These are phyloP conservation scores for Colaptes auratus DNA, from an alignment of 2,113 vertebrate species.

Conservation along the genomic window DNA sequence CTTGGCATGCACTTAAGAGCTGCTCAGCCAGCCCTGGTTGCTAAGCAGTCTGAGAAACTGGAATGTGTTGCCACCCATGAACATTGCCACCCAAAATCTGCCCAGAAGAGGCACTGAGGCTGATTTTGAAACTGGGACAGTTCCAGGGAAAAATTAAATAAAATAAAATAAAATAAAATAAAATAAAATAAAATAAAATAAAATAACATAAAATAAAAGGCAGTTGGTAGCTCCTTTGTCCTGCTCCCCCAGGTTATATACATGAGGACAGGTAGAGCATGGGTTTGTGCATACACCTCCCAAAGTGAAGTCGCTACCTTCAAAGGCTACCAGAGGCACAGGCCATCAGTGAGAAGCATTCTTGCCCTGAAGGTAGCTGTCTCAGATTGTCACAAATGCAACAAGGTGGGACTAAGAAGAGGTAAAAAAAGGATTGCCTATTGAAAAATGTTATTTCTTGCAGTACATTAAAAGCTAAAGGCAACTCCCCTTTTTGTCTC, in stretches of 20 bases:
- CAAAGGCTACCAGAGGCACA: not conserved
- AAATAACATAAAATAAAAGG: too few relatives aligned
- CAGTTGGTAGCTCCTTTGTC: fast-evolving
- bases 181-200: too few relatives aligned
- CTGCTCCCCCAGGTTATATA: not conserved
- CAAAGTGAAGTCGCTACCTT: fast-evolving
- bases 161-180: too few relatives aligned
- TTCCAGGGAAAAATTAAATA: not conserved
- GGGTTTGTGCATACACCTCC: fast-evolving
- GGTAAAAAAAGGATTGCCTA: not conserved
- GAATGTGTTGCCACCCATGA: slow-evolving; percentile 54
- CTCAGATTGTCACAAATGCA: not conserved
- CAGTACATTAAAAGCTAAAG: not conserved
- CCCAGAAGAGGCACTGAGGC: not conserved
- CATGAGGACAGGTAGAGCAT: fast-evolving
- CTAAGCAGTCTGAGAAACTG: slow-evolving; percentile 66
- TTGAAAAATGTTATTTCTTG: not conserved
- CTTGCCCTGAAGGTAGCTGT: not conserved
- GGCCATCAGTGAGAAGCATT: not conserved
- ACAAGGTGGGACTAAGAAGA: not conserved
- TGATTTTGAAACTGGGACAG: not conserved
- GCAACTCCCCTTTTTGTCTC: not conserved
- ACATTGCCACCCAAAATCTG: not conserved
- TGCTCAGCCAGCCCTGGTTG: slow-evolving; percentile 36
- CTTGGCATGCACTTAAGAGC: not conserved